These are phyloP conservation scores for Drosophila punjabiensis DNA, from an alignment of 1,140 invertebrate genomes.

Conservation along the genomic window DNA sequence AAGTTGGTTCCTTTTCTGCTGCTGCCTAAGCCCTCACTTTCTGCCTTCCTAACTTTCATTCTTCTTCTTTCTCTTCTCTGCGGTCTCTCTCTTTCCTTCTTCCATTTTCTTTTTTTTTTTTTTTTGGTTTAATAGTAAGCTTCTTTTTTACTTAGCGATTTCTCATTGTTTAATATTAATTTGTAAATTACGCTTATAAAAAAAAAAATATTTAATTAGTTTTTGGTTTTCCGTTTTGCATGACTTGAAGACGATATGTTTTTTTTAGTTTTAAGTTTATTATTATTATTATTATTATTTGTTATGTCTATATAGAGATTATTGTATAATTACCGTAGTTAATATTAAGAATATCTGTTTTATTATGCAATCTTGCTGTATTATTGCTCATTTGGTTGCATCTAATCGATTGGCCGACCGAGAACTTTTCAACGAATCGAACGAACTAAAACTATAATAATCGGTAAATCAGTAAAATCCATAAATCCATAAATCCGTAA, in stretches of 20 bases:
- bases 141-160: constrained; percentile 52
- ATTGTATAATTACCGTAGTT: constrained; percentile 55
- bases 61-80: background rate
- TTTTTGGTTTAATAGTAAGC: constrained; percentile 62
- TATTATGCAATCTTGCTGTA: constrained; percentile 50
- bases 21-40: constrained; percentile 1
- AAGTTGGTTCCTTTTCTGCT: constrained; percentile 39
- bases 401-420: constrained; percentile 50
- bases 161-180: constrained; percentile 56
- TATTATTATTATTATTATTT: constrained; percentile 38
- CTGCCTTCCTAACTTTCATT: background rate
- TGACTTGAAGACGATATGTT: constrained; percentile 83
- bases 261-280: constrained; percentile 44
- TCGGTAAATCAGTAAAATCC: background rate
- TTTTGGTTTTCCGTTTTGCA: constrained; percentile 47
- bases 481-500: constrained; percentile 12
- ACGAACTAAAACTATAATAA: constrained; percentile 32
- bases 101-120: constrained; percentile 5
- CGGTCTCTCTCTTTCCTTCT: background rate
- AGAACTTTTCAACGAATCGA: constrained; percentile 45
- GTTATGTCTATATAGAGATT: constrained; percentile 58
- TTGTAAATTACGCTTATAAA: constrained; percentile 72
- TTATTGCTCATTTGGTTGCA: constrained; percentile 43
- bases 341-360: constrained; percentile 61
- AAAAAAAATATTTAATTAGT: constrained; percentile 59